Conservation (phyloP, 2,113 vertebrate species). For the Acinonyx jubatus region DNA sequence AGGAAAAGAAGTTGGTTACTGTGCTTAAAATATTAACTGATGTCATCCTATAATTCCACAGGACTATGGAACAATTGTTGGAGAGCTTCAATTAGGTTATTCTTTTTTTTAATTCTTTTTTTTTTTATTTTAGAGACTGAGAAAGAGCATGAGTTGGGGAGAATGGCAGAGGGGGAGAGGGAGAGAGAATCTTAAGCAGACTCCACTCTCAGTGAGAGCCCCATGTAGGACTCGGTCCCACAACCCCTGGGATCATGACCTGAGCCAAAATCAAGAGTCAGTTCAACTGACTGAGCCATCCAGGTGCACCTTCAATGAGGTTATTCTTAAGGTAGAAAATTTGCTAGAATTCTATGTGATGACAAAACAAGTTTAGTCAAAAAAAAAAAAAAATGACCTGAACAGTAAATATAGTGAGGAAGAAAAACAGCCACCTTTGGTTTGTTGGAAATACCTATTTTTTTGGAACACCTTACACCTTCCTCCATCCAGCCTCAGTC, state of each 20-base stretch:
- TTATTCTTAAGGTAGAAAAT: not conserved
- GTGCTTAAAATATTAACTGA: not conserved
- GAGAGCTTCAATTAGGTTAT: not conserved
- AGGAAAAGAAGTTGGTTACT: not conserved
- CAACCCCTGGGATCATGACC: too few relatives aligned
- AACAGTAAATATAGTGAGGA: not conserved
- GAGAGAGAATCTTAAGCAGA: too few relatives aligned
- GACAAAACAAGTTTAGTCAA: not conserved
- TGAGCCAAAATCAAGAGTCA: too few relatives aligned
- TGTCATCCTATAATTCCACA: not conserved
- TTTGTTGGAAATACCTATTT: not conserved
- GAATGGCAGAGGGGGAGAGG: too few relatives aligned
- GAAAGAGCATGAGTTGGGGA: too few relatives aligned
- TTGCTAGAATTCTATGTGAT: not conserved
- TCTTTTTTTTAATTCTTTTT: too few relatives aligned
- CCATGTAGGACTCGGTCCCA: too few relatives aligned
- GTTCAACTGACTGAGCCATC: too few relatives aligned
- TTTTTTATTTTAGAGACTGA: too few relatives aligned
- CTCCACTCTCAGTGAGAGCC: too few relatives aligned
- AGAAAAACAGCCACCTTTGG: not conserved
- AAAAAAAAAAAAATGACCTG: not conserved
- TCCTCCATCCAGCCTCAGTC: not conserved
- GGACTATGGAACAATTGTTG: not conserved
- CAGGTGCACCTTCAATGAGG: too few relatives aligned
- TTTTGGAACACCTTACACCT: not conserved